These are phyloP conservation scores for Rhinoderma darwinii DNA, from an alignment of 2,113 vertebrate species.

Conservation along the genomic window DNA sequence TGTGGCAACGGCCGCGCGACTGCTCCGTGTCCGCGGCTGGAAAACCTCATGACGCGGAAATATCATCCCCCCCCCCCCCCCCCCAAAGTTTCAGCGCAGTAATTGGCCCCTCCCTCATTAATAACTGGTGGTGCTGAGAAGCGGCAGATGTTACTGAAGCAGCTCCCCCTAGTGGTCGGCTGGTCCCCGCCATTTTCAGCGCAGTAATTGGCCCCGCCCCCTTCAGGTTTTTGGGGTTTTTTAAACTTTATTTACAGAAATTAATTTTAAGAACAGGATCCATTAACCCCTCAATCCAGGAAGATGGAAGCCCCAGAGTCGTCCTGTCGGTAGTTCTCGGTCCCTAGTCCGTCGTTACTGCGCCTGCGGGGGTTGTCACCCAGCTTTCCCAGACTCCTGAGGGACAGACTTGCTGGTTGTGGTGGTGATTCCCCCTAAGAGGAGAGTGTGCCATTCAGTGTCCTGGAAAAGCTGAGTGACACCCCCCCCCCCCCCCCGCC, in stretches of 20 bases:
- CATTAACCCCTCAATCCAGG: background rate
- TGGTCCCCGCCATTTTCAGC: background rate
- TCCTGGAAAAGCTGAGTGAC: background rate
- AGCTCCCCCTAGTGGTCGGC: background rate
- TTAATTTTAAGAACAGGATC: background rate
- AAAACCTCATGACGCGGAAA: background rate
- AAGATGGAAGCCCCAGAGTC: background rate
- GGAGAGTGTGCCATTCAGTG: background rate
- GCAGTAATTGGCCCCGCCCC: background rate
- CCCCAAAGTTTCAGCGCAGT: too few species aligned
- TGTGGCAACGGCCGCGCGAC: background rate
- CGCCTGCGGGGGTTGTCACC: background rate
- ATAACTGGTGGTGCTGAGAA: too few species aligned
- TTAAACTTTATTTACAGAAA: constrained; percentile 18
- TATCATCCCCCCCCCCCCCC: background rate
- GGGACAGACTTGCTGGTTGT: too few species aligned
- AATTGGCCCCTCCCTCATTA: too few species aligned
- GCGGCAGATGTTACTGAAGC: background rate
- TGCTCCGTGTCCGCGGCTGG: background rate
- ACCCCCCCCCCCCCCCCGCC: too few species aligned
- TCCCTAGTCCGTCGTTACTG: background rate
- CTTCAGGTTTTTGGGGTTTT: background rate
- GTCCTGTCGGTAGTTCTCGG: background rate
- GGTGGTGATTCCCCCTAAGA: background rate
- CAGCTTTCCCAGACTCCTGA: background rate